phyloP scores from a whole-genome alignment of 2,113 vertebrate species.

The Phainopepla nitens region DNA sequence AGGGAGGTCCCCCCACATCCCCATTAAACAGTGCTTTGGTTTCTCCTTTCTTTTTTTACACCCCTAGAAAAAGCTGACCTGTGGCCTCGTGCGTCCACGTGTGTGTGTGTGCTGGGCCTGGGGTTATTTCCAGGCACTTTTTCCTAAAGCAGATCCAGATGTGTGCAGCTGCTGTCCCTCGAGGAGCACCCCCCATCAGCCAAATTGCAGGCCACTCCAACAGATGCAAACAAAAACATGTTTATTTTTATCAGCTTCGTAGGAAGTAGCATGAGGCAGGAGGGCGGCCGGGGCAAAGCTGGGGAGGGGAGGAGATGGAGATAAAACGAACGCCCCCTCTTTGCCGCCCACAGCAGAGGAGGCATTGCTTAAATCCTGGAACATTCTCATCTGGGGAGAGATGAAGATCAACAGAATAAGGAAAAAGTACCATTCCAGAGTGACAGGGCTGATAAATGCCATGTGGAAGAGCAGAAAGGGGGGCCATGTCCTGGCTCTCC shows the following conservation, averaged over 20 bases:
- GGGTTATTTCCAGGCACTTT: background rate
- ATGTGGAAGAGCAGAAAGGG: background rate
- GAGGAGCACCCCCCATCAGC: background rate
- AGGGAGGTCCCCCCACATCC: background rate
- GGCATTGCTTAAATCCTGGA: background rate
- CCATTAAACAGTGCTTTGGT: background rate
- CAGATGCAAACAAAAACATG: background rate
- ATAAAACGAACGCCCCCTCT: background rate
- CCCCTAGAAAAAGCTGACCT: background rate
- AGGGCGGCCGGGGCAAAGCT: background rate
- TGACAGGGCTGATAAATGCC: constrained; percentile 1
- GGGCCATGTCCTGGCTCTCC: background rate
- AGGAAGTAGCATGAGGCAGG: background rate
- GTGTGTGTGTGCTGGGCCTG: background rate
- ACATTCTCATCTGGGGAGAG: background rate
- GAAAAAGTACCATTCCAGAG: background rate
- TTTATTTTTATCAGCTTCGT: constrained; percentile 50
- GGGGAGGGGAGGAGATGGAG: background rate
- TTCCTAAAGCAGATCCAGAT: constrained; percentile 49
- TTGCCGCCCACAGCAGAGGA: background rate
- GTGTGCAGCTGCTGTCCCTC: constrained; percentile 37
- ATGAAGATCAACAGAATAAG: background rate
- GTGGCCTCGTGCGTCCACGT: rapidly evolving
- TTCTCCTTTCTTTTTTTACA: background rate
- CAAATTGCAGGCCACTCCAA: background rate